These are phyloP conservation scores for Rhynchopsitta pachyrhyncha DNA, from an alignment of 2,113 vertebrate genomes.

Conservation along the genomic window DNA sequence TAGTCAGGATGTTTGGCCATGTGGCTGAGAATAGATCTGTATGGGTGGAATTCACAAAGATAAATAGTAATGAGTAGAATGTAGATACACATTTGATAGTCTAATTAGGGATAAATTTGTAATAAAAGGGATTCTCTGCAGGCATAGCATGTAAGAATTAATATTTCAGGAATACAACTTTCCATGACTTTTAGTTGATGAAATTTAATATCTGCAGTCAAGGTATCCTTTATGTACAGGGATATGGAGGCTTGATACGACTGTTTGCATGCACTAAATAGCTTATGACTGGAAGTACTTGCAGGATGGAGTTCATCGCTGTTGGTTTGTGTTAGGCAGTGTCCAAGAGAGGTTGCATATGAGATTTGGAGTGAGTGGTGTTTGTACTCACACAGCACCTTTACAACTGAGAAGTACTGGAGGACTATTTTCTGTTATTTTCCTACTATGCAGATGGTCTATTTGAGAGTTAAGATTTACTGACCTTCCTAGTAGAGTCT, in stretches of 20 bases:
- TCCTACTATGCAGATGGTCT: not conserved
- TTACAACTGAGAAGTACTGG: not conserved
- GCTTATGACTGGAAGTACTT: not conserved
- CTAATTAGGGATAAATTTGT: not conserved
- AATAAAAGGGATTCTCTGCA: not conserved
- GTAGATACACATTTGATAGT: not conserved
- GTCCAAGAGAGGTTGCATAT: not conserved
- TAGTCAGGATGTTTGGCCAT: conserved; percentile 23
- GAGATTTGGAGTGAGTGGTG: not conserved
- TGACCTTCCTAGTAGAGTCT: not conserved
- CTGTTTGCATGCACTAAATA: not conserved
- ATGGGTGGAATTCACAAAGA: not conserved
- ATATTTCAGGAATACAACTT: not conserved
- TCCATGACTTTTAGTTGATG: not conserved
- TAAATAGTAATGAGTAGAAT: not conserved
- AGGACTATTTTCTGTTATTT: not conserved
- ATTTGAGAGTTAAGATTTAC: not conserved
- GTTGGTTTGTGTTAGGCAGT: not conserved
- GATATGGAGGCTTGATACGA: not conserved
- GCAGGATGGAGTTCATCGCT: not conserved
- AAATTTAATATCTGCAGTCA: not conserved
- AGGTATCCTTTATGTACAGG: not conserved
- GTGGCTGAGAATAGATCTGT: conserved; percentile 2
- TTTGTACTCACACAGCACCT: not conserved
- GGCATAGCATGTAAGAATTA: not conserved